These are phyloP conservation scores for Apantesis nais DNA, from an alignment of 2,888 invertebrate species.

Conservation along the genomic window DNA sequence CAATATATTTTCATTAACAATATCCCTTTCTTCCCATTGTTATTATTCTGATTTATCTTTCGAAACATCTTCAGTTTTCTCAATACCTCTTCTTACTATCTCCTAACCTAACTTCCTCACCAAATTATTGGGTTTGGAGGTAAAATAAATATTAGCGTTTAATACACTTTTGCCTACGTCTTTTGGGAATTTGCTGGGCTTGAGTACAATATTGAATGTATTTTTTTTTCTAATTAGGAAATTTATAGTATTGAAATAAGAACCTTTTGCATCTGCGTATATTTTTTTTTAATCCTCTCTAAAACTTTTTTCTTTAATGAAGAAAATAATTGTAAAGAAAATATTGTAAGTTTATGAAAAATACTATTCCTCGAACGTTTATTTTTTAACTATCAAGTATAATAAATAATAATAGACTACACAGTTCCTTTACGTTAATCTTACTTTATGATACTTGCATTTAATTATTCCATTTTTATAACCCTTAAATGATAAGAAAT, in stretches of 20 bases:
- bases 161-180: too few relatives aligned
- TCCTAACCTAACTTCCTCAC: neutral
- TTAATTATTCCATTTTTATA: neutral
- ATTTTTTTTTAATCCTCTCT: neutral
- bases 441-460: neutral
- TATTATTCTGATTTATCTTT: too few relatives aligned
- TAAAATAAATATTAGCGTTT: neutral
- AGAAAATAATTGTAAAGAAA: neutral
- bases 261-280: too few relatives aligned
- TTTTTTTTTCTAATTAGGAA: too few relatives aligned
- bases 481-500: constrained; percentile 1
- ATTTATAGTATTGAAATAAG: too few relatives aligned
- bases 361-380: neutral
- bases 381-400: too few relatives aligned
- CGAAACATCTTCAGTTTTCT: too few relatives aligned
- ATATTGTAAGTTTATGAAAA: neutral
- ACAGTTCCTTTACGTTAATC: neutral
- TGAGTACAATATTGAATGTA: too few relatives aligned
- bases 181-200: too few relatives aligned
- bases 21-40: too few relatives aligned
- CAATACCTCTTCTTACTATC: too few relatives aligned
- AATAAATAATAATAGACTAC: neutral
- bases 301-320: neutral
- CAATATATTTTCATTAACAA: too few relatives aligned
- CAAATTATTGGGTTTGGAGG: neutral